Evolutionary conservation across 1,140 invertebrate species (phyloP), one percentile per base, ranked within the genome.

Genomic region (Caenorhabditis remanei): DNA sequence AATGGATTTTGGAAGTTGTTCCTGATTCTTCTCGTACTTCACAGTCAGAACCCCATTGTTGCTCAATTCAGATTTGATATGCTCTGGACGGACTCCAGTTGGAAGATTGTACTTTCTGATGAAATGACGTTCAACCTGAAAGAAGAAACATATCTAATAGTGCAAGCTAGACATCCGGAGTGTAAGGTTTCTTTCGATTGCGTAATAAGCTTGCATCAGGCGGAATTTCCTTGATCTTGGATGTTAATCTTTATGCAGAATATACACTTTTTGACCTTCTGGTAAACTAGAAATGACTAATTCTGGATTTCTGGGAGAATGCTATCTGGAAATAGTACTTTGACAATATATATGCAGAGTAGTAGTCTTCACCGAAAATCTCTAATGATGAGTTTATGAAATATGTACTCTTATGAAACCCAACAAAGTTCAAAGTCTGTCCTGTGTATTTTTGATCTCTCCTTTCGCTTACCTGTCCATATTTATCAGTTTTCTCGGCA

Each of bases 51-150:
- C 87, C 21, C 90, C 90, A 8, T 90, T 90, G 56, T 89, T 89
- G 24, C 89, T 90, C 14, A 90, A 86, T 16, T 90, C 90, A 24
- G 84, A 87, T 8, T 87, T 88, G n/a, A 90, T 89, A 53, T 89
- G 87, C 50, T 90, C 90, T 5, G 89, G 88, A 55, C 89, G 90
- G 8, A 90, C 87, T 24, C 53, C 79, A 19, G 88, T 65, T 32
- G 90, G 90, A n/a, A 90, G 89, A 16, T 82, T 87, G 79, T 90
- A 90, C 86, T 90, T 90, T 11, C 90, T 89, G 40, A 90, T 63
- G 46, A 90, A 90, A 65, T 87, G 79, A 58, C 90, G 90, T 46
- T 91, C 90, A 48, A 90, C 53, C 89, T 90, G 55, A 5, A 87
- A 84, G 14, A 13, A 41, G 21, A 41, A 55, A 41, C 41, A 61